A percentile compares a stretch with the other conserved stretches of the same genome.
phyloP scores from a whole-genome alignment of 2,113 vertebrate genomes.

The Nothobranchius furzeri region DNA sequence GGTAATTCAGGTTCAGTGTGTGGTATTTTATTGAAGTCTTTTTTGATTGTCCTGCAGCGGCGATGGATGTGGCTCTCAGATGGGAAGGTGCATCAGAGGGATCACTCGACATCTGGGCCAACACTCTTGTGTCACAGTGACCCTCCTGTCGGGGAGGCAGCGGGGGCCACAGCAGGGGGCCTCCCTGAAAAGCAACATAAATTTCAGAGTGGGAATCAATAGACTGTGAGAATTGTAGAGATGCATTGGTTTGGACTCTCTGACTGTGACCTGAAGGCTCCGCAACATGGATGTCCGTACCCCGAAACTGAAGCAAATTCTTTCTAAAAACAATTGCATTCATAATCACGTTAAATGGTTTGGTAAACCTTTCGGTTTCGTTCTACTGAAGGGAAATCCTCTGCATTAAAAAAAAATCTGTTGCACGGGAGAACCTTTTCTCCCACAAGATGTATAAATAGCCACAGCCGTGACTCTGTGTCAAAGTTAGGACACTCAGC shows the following conservation, averaged over 20 bases:
- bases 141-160: constrained; percentile 75
- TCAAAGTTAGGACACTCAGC: constrained; percentile 80
- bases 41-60: constrained; percentile 59
- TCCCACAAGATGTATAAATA: constrained; percentile 81
- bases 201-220: constrained; percentile 82
- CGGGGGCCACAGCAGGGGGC: constrained; percentile 79
- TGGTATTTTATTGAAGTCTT: constrained; percentile 60
- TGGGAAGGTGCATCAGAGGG: constrained; percentile 69
- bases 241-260: constrained; percentile 71
- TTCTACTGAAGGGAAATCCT: constrained; percentile 44
- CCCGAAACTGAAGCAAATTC: constrained; percentile 26
- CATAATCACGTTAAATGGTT: constrained; percentile 8
- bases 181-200: constrained; percentile 80
- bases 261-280: constrained; percentile 57
- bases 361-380: constrained; percentile 14
- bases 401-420: constrained; percentile 31
- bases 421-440: constrained; percentile 68
- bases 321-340: constrained; percentile 35
- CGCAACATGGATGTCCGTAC: constrained; percentile 41
- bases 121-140: constrained; percentile 81
- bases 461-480: constrained; percentile 76
- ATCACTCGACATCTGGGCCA: constrained; percentile 81
- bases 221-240: constrained; percentile 76
- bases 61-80: constrained; percentile 79
- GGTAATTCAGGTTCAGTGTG: constrained; percentile 66